Evolutionary conservation across 1,140 invertebrate species (phyloP), one percentile per base, ranked within the genome.

Genomic region (Harlomillsia oculata): DNA sequence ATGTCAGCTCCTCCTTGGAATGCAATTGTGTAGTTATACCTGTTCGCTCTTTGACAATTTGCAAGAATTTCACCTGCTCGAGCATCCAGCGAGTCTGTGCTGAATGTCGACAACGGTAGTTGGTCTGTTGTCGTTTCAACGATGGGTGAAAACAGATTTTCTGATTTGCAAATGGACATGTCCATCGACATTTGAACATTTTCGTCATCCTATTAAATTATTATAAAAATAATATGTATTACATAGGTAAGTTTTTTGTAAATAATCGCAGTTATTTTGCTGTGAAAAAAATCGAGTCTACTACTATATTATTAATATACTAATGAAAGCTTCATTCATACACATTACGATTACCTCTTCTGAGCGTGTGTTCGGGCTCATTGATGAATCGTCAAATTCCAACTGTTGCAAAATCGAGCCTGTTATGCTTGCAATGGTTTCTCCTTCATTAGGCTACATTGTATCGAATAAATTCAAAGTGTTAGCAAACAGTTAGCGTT

Each of bases 11-110:
- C 43, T 6, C 58, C 58, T 74, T 93, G 88, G 67, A 93, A 93
- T 44, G 89, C 89, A 67, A 94, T 91, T 48, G 89, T 94, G 69
- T 94, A 94, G 73, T 92, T 93, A 69, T 91, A 84, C 74, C 91
- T 91, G 68, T 94, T 91, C 13, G 85, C 83, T 13, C 86, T 84
- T 69, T 86, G 88, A 48, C 89, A 93, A 1, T 74, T 74, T 30
- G 91, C 76, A 66, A 93, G 81, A 69, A 92, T 84, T 67, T 92
- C 87, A 16, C 54, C 59, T 81, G 81, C 67, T 83, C 82, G 41
- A 79, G 78, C 25, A 70, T 94, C 89, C 49, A 94, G 75, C 40
- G 88, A 92, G 69, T 94, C 89, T 21, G 91, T 86, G 52, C 85
- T 89, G 71, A 89, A 87, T 69, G 89, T 87, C 34, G 67, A 67